Base-by-base conservation (phyloP, 2,113 vertebrate genomes). In the Ursus arctos region DNA sequence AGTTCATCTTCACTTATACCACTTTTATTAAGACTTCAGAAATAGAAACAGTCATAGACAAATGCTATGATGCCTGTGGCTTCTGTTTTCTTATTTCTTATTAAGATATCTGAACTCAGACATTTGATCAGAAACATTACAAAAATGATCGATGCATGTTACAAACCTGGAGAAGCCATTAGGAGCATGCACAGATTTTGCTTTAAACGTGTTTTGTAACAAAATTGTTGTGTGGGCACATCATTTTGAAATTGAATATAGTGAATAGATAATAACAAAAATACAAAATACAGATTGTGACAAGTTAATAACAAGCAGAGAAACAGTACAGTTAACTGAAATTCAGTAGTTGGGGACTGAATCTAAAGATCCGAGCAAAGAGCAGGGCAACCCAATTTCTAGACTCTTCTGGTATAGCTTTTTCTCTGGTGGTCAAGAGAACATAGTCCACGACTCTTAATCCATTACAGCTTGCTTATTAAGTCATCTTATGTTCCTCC, bases 11-110 rank as follows among this genome's bases (percentile, higher is more conserved):
- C 22, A 21, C 19, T 94, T 86, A n/a, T 1, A 53, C n/a, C 81
- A 74, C 47, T 76, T 97, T 97, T 74, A 88, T 95, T 94, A 76
- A 92, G 80, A 71, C 47, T 84, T 95, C 33, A 87, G 51, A 90
- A 95, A 69, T 61, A 87, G 59, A 92, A 96, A 57, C n/a, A 76
- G 55, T 43, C 36, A 33, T 31, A 84, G 57, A 81, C 11, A 26
- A 80, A 26, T 65, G 16, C 40, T 55, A 1, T 84, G 81, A 83
- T 77, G 21, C 24, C 13, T 11, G 19, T 55, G 51, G 31, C 74
- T 72, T 90, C 22, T 83, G 16, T 67, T 87, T 88, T 94, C 57
- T 86, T 43, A 11, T 67, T 76, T 95, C 28, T 93, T 63, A 26
- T 19, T 2, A 72, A 81, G 21, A 43, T 22, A 67, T 43, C 43